Evolutionary conservation across 2,888 invertebrate species (phyloP).

Genomic region (Pediacus dermestoides): DNA sequence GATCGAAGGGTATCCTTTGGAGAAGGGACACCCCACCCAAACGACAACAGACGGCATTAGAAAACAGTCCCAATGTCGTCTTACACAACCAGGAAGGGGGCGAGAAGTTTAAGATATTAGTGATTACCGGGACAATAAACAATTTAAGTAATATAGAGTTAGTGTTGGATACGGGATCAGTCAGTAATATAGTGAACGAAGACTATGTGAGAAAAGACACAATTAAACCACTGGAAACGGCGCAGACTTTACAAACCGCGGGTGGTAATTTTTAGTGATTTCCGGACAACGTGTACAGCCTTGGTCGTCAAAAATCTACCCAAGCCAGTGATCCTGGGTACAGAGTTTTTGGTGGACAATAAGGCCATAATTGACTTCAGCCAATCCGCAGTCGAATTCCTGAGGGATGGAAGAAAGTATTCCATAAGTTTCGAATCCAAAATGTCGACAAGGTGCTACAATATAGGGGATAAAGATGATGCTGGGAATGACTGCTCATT

Average conservation of each 20-base stretch:
- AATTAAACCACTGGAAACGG: neutral
- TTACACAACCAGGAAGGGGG: too few relatives aligned
- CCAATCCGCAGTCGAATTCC: too few relatives aligned
- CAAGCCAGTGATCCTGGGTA: constrained; percentile 4
- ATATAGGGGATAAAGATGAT: too few relatives aligned
- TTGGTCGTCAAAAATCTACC: constrained; percentile 6
- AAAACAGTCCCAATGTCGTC: too few relatives aligned
- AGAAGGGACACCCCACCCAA: too few relatives aligned
- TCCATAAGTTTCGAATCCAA: too few relatives aligned
- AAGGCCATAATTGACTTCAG: constrained; percentile 6
- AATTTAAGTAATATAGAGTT: neutral
- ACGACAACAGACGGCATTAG: constrained; percentile 5
- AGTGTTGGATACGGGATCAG: neutral
- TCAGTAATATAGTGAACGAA: constrained; percentile 3
- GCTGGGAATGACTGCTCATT: too few relatives aligned
- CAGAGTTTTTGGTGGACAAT: neutral
- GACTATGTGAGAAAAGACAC: neutral
- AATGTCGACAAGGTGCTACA: too few relatives aligned
- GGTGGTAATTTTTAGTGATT: neutral
- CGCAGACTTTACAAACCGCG: neutral
- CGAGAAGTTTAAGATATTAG: too few relatives aligned
- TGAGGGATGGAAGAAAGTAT: too few relatives aligned
- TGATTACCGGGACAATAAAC: neutral
- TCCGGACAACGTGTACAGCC: neutral
- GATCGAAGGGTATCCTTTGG: too few relatives aligned